These are phyloP conservation scores for Platerodrilus igneus DNA, from an alignment of 2,888 invertebrate genomes.

Conservation along the genomic window DNA sequence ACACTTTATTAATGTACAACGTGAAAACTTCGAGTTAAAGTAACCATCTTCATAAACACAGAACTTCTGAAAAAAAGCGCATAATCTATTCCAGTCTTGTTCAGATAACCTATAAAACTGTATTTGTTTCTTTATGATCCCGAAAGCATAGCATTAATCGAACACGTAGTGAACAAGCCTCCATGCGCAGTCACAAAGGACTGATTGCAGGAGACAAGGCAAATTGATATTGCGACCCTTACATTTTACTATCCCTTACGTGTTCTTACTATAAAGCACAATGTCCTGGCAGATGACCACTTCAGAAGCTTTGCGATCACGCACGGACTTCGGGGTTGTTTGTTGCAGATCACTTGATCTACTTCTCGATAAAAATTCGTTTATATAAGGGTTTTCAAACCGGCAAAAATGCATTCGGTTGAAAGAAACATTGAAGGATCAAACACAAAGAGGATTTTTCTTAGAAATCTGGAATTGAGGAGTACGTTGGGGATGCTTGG, in stretches of 20 bases:
- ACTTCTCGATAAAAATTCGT: slow-evolving; percentile 21
- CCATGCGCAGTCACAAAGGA: slow-evolving; percentile 20
- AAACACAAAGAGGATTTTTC: slow-evolving; percentile 14
- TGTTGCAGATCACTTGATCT: slow-evolving; percentile 24
- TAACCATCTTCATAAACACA: no score
- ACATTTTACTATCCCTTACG: slow-evolving; percentile 7
- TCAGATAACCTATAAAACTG: slow-evolving; percentile 11
- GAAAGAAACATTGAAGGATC: slow-evolving; percentile 19
- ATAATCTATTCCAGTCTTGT: slow-evolving; percentile 10
- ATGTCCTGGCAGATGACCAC: slow-evolving; percentile 18
- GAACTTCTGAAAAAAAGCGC: no score
- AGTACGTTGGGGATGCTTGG: no score
- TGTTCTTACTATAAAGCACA: slow-evolving; percentile 12
- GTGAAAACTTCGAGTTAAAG: background rate
- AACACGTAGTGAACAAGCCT: slow-evolving; percentile 19
- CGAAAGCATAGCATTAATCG: slow-evolving; percentile 14
- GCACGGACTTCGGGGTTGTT: slow-evolving; percentile 22
- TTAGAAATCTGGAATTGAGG: no score
- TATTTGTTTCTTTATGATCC: slow-evolving; percentile 12
- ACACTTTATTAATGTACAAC: background rate
- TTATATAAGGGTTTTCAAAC: slow-evolving; percentile 18
- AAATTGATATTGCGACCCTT: slow-evolving; percentile 23
- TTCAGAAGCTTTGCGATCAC: slow-evolving; percentile 20
- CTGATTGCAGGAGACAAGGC: slow-evolving; percentile 24
- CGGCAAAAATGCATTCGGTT: slow-evolving; percentile 14